Evolutionary conservation across 2,888 invertebrate species (phyloP).

Genomic region (Drosophila imparisetae): DNA sequence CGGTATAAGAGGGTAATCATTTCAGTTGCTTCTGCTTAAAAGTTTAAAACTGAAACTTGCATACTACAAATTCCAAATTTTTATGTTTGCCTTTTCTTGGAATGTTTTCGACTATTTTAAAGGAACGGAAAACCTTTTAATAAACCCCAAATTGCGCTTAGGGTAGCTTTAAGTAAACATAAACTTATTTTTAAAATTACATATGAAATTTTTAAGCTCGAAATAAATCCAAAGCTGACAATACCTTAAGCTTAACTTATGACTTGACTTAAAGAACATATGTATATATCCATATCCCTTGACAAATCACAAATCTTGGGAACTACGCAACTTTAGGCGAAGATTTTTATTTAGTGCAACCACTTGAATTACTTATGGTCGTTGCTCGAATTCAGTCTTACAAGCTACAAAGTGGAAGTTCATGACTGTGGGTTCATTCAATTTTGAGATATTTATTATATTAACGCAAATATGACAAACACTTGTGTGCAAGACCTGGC

Average conservation of each 20-base stretch:
- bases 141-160: background rate
- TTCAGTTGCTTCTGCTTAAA: background rate
- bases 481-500: slow-evolving; percentile 22
- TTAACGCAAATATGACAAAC: slow-evolving; percentile 48
- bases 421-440: slow-evolving; percentile 20
- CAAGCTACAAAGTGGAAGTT: slow-evolving; percentile 23
- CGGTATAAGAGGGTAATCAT: background rate
- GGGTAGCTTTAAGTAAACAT: background rate
- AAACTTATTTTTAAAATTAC: background rate
- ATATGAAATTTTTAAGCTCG: background rate
- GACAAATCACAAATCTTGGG: background rate
- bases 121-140: background rate
- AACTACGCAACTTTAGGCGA: slow-evolving; percentile 1
- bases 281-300: background rate
- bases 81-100: background rate
- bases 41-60: background rate
- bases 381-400: slow-evolving; percentile 14
- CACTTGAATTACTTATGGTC: slow-evolving; percentile 23
- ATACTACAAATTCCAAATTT: background rate
- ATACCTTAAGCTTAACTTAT: background rate
- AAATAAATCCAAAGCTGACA: background rate
- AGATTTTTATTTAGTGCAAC: slow-evolving; percentile 12
- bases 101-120: background rate
- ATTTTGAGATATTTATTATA: slow-evolving; percentile 49
- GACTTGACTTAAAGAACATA: background rate